Evolutionary conservation across 2,888 invertebrate species (phyloP), one percentile per base, ranked within the genome.

Genomic region (Lepidocyrtoides sp.): DNA sequence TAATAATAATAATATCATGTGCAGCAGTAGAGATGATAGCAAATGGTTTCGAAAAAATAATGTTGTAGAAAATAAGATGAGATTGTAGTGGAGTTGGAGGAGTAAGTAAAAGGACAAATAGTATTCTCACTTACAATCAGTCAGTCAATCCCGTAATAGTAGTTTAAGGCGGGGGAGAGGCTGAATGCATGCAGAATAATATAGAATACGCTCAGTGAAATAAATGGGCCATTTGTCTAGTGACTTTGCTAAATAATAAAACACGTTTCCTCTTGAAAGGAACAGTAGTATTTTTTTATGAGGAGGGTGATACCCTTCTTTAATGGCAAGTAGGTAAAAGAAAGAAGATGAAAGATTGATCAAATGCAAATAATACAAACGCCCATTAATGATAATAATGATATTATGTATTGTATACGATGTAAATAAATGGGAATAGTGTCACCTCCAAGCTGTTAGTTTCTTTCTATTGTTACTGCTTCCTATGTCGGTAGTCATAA

Each of bases 1-100:
- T 79, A 79, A 57, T 36, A 79, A 75, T 75, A 51, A 26, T 48
- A 57, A 20, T 57, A 48, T 8, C 12, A 48, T 12, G 69, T 7
- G 54, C 7, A 36, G 36, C 36, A 54, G 7, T 17, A 66, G 32
- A 32, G 36, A 66, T 17, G 32, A 26, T 44, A 44, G 36, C 44
- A 12, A 12, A 48, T n/a, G n/a, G 2, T 2, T 10, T 2, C 7
- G 14, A 57, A 8, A 69, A 44, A 72, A 72, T 75, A 85, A 85
- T 75, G 54, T 72, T 23, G 57, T 48, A 23, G 85, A 75, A 85
- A 85, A 85, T 85, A 75, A 85, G 75, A 85, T 57, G 75, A 75
- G 72, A 72, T 72, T 44, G 17, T 54, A 12, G 54, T 17, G 17
- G 54, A 54, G 17, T 3, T 17, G 12, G 1, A 54, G 2, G 17